Evolutionary conservation across 2,797 vertebrate genomes (phyloP), one percentile per base, ranked within the genome.

Genomic region (Rhabdophis nuchalis): DNA sequence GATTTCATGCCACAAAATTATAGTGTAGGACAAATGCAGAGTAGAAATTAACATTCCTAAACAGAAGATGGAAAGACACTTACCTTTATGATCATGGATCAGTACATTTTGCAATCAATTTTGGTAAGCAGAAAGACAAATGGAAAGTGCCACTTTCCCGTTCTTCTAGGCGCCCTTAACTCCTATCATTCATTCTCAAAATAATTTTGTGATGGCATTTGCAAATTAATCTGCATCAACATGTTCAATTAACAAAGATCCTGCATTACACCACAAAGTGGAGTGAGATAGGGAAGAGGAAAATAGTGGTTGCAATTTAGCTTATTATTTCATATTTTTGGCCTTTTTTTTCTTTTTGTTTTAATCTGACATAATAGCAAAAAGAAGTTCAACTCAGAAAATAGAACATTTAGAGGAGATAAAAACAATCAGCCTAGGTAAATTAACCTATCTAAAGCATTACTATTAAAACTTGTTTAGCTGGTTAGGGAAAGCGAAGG

Each of bases 131-230:
- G 20, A 27, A 68, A 46, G 88, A 1, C 60, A 53, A 89, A 90
- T 77, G 53, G 85, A 56, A 87, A 72, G 32, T 13, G 0, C 46
- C 29, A 0, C 50, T 89, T 92, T 13, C 82, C 16, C 29, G 8
- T 5, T 18, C 16, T 82, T 52, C 90, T 93, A 68, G 72, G 88
- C 20, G 20, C 93, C 50, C 92, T 93, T 12, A 87, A 57, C 89
- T 77, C 23, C n/a, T 18, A 20, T 32, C 20, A 7, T 50, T 91
- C 41, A 7, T 52, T 92, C 88, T 92, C 93, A 88, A 92, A 94
- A 91, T 95, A 91, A 89, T 64, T 36, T 87, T 89, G 89, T 92
- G 89, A 61, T 92, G 58, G 86, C 90, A 36, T 92, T 93, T 93
- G 90, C 32, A 92, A 77, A 36, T 88, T 93, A 90, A 50, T 61